Conservation (phyloP, 2,888 invertebrate genomes). For the Cerastis leucographa region DNA sequence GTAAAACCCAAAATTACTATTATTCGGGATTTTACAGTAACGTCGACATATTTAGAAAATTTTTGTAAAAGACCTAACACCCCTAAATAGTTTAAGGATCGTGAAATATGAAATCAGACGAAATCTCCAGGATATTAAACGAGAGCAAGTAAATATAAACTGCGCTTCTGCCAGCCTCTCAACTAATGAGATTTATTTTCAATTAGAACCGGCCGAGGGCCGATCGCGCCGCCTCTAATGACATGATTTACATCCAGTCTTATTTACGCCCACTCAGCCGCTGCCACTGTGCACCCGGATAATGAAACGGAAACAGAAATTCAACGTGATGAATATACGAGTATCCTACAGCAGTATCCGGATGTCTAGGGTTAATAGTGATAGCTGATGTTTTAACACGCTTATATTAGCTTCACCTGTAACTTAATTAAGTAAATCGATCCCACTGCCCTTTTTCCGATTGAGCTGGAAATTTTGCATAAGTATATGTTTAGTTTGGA, state of each 20-base stretch:
- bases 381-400: background rate
- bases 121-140: slow-evolving; percentile 50
- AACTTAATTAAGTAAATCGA: background rate
- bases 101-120: slow-evolving; percentile 39
- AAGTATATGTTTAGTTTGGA: background rate
- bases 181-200: slow-evolving; percentile 85
- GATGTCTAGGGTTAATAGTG: background rate
- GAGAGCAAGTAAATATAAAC: slow-evolving; percentile 71
- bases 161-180: slow-evolving; percentile 72
- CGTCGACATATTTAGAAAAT: background rate
- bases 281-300: slow-evolving; percentile 66
- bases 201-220: slow-evolving; percentile 77
- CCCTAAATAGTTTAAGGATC: background rate
- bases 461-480: background rate
- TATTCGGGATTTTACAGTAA: background rate
- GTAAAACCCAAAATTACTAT: background rate
- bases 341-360: background rate
- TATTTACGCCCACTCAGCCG: slow-evolving; percentile 74
- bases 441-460: background rate
- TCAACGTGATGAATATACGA: slow-evolving; percentile 57
- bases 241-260: slow-evolving; percentile 83
- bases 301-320: slow-evolving; percentile 74
- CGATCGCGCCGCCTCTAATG: slow-evolving; percentile 80
- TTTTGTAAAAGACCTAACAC: background rate
- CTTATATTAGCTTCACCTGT: background rate